phyloP scores from a whole-genome alignment of 2,888 invertebrate species.

The Drosophila vallismaia region DNA sequence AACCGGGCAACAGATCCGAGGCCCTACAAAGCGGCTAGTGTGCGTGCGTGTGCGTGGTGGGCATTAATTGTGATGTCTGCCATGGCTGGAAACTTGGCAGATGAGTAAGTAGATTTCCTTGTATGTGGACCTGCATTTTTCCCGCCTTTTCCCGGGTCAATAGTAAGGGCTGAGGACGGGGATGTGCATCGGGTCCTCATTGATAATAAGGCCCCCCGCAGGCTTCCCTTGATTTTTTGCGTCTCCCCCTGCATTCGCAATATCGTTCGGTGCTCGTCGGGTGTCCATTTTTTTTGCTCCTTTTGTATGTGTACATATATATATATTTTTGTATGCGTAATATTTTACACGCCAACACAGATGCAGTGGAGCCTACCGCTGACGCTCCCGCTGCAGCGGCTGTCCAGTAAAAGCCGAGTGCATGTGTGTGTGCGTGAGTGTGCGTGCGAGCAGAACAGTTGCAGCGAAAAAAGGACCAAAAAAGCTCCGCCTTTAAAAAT shows the following conservation, averaged over 20 bases:
- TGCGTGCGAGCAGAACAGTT: slow-evolving; percentile 46
- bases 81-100: slow-evolving; percentile 55
- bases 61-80: slow-evolving; percentile 79
- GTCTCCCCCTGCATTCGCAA: slow-evolving; percentile 52
- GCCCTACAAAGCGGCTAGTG: slow-evolving; percentile 15
- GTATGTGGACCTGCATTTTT: slow-evolving; percentile 61
- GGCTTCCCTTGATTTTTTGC: slow-evolving; percentile 8
- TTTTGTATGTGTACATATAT: slow-evolving; percentile 26
- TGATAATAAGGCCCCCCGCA: slow-evolving; percentile 74
- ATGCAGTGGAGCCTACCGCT: slow-evolving; percentile 34
- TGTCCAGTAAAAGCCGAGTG: slow-evolving; percentile 54
- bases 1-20: slow-evolving; percentile 47
- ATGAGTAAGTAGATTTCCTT: slow-evolving; percentile 80
- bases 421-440: slow-evolving; percentile 52
- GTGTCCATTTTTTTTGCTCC: slow-evolving; percentile 52
- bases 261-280: slow-evolving; percentile 46
- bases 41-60: slow-evolving; percentile 44
- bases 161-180: neutral
- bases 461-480: slow-evolving; percentile 80
- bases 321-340: slow-evolving; percentile 65
- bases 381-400: slow-evolving; percentile 4
- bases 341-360: slow-evolving; percentile 66
- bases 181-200: slow-evolving; percentile 55
- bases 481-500: slow-evolving; percentile 83
- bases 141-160: slow-evolving; percentile 9